These are phyloP conservation scores for Tachypleus tridentatus DNA, from an alignment of 1,140 invertebrate species.

Conservation along the genomic window DNA sequence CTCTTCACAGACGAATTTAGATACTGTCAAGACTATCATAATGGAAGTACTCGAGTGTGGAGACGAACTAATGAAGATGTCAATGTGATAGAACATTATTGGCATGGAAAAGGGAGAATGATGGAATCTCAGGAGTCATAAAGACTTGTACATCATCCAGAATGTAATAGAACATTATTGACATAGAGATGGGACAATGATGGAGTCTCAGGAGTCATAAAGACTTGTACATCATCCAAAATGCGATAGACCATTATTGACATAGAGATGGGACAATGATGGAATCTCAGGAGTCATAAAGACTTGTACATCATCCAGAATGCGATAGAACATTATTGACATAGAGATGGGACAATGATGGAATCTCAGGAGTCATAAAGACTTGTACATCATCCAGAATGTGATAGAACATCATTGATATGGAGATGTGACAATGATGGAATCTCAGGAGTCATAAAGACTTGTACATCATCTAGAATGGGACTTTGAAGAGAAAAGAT, in stretches of 20 bases:
- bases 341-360: neutral
- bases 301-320: neutral
- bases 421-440: neutral
- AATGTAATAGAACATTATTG: neutral
- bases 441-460: neutral
- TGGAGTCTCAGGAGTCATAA: constrained; percentile 1
- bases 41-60: neutral
- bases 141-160: neutral
- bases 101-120: neutral
- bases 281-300: neutral
- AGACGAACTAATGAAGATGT: too few species aligned
- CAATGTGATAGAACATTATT: too few species aligned
- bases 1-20: constrained; percentile 1
- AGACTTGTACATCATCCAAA: constrained; percentile 1
- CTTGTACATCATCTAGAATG: constrained; percentile 5
- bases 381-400: neutral
- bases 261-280: neutral
- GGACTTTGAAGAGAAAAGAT: neutral
- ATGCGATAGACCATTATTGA: too few species aligned
- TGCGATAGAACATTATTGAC: too few species aligned
- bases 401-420: neutral
- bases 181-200: neutral
- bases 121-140: neutral
- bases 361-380: neutral
- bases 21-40: neutral